These are phyloP conservation scores for Pitangus sulphuratus DNA, from an alignment of 2,797 vertebrate genomes.

Conservation along the genomic window DNA sequence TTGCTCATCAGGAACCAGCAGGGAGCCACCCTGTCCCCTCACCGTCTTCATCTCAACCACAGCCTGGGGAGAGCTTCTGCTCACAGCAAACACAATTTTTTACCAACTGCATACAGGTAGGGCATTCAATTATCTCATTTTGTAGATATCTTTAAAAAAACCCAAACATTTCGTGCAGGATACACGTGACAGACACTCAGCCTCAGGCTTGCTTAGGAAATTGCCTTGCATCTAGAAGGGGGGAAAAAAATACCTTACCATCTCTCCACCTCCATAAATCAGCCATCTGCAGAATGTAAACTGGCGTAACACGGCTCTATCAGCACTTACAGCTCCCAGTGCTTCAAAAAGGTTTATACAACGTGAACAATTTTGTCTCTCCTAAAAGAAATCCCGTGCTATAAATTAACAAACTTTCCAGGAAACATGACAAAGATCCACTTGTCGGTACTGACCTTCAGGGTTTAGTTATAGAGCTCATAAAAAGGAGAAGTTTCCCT, in stretches of 20 bases:
- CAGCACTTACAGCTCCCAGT: background rate
- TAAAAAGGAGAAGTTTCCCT: background rate
- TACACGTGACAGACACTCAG: background rate
- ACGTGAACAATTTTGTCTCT: fast-evolving
- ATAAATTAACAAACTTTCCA: background rate
- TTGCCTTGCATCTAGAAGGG: background rate
- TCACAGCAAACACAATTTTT: background rate
- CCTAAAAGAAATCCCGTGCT: background rate
- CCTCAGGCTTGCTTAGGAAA: background rate
- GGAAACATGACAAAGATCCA: background rate
- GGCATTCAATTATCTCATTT: background rate
- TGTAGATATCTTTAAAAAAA: background rate
- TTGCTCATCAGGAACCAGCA: background rate
- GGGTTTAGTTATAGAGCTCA: background rate
- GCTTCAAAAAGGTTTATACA: background rate
- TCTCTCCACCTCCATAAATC: background rate
- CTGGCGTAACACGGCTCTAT: background rate
- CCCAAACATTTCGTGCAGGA: background rate
- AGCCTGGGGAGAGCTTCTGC: background rate
- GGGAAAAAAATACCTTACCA: background rate
- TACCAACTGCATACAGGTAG: fast-evolving
- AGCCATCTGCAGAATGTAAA: background rate
- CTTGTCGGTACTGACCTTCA: fast-evolving
- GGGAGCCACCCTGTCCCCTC: background rate
- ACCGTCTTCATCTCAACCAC: background rate